Evolutionary conservation across 2,113 vertebrate genomes (phyloP).

Genomic region (Porphyrio hochstetteri): DNA sequence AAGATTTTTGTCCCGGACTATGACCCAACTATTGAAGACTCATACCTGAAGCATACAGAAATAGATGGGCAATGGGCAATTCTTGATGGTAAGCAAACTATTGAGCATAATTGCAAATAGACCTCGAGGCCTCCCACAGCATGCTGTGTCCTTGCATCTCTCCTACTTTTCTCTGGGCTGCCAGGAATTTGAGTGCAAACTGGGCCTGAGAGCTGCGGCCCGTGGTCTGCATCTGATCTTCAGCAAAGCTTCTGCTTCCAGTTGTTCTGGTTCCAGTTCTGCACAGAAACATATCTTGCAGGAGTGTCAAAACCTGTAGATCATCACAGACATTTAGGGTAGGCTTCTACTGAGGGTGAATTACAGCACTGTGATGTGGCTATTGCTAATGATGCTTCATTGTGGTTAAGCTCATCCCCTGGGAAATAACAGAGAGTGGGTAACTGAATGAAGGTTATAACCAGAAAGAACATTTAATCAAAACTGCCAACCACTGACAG

Average conservation of each 20-base stretch:
- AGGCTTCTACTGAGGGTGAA: not conserved
- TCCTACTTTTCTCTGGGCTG: not conserved
- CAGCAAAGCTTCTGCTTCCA: slow-evolving; percentile 1
- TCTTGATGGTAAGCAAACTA: slow-evolving; percentile 87
- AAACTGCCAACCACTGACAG: not conserved
- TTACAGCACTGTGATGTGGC: not conserved
- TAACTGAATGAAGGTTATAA: not conserved
- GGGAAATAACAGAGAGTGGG: not conserved
- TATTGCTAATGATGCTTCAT: not conserved
- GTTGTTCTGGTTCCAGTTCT: not conserved
- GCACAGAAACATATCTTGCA: not conserved
- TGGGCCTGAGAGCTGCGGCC: not conserved
- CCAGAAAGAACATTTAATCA: slow-evolving; percentile 28
- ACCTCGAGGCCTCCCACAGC: not conserved
- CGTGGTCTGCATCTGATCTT: not conserved
- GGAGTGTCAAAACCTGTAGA: not conserved
- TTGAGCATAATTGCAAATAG: not conserved
- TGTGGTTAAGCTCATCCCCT: not conserved
- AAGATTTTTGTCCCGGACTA: slow-evolving; percentile 99
- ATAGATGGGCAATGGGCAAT: slow-evolving; percentile 99
- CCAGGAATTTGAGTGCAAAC: not conserved
- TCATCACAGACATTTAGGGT: not conserved
- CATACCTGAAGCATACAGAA: slow-evolving; percentile 97
- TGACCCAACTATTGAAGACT: slow-evolving; percentile 98
- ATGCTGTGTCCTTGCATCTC: not conserved